These are phyloP conservation scores for Orientallactaga bullata DNA, from an alignment of 2,113 vertebrate species.

Conservation along the genomic window DNA sequence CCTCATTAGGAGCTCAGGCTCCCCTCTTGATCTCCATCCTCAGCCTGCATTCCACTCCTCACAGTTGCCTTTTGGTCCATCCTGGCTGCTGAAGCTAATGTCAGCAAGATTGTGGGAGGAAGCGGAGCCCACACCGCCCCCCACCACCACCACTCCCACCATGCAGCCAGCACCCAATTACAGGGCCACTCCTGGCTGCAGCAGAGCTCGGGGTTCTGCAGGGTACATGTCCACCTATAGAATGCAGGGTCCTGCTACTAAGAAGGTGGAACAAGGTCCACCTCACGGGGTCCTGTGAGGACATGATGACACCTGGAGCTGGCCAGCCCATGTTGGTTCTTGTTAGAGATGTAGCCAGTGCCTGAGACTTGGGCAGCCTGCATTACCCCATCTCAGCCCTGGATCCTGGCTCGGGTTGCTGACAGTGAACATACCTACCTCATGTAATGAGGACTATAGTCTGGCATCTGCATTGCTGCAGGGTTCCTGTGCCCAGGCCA, in stretches of 20 bases:
- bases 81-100: neutral
- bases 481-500: neutral
- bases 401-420: neutral
- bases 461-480: too few species aligned
- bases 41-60: neutral
- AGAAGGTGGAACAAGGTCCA: fast-evolving
- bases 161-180: neutral
- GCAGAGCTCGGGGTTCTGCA: neutral
- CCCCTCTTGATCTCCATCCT: fast-evolving
- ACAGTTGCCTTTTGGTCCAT: fast-evolving
- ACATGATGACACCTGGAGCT: fast-evolving
- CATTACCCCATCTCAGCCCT: too few species aligned
- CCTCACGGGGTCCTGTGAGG: fast-evolving
- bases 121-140: neutral
- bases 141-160: too few species aligned
- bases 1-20: neutral
- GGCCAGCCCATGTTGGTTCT: neutral
- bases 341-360: neutral
- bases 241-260: neutral
- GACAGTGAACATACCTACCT: too few species aligned
- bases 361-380: neutral
- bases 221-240: neutral
- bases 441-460: too few species aligned
- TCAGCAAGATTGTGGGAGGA: neutral
- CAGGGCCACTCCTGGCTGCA: neutral